These are phyloP conservation scores for Ptychobarbus kaznakovi DNA, from an alignment of 2,797 vertebrate species.

Conservation along the genomic window DNA sequence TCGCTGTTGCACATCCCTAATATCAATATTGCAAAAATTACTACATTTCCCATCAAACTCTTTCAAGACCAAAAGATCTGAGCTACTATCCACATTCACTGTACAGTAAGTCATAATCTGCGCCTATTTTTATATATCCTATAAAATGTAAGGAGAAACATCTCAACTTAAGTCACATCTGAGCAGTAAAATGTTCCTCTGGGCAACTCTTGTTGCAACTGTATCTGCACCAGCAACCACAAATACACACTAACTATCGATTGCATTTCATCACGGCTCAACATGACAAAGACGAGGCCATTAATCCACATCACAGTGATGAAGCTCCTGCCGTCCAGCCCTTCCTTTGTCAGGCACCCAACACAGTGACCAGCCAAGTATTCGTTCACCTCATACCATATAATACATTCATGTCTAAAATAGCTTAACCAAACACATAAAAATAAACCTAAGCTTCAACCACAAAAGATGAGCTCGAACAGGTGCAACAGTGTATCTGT, in stretches of 20 bases:
- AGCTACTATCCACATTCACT: background rate
- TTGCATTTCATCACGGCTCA: background rate
- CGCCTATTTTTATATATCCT: background rate
- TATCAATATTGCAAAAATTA: background rate
- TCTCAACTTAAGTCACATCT: background rate
- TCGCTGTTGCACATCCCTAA: background rate
- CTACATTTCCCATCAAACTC: background rate
- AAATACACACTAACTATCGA: background rate
- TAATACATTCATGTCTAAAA: slow-evolving; percentile 1
- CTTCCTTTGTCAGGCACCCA: background rate
- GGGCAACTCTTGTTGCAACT: background rate
- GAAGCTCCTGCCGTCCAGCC: slow-evolving; percentile 10
- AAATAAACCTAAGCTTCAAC: slow-evolving; percentile 44
- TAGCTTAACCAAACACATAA: slow-evolving; percentile 30
- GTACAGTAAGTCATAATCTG: background rate
- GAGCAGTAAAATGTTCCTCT: background rate
- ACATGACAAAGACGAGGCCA: background rate
- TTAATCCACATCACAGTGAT: slow-evolving; percentile 19
- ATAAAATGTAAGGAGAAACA: background rate
- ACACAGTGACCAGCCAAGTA: slow-evolving; percentile 29
- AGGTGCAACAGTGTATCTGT: slow-evolving; percentile 50
- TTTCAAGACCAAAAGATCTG: background rate
- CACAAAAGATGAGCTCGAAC: slow-evolving; percentile 35
- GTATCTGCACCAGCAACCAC: background rate
- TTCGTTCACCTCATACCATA: slow-evolving; percentile 11